Evolutionary conservation across 2,797 vertebrate species (phyloP), one percentile per base, ranked within the genome.

Genomic region (Sylvilagus floridanus): DNA sequence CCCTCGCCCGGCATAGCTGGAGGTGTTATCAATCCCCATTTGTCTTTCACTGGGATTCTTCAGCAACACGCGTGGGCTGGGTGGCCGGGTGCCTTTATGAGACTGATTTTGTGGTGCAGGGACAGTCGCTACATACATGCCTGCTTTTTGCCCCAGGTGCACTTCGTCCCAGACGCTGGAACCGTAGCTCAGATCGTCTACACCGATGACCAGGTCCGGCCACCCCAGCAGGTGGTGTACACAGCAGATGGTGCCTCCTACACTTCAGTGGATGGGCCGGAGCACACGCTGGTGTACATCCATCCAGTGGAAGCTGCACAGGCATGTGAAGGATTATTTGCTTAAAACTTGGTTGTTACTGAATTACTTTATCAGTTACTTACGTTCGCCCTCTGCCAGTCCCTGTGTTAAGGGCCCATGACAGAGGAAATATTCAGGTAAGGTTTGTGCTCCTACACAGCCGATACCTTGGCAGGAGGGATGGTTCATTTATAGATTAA

Each of bases 251-350:
- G 99, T 88, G 99, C 98, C 97, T 99, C 99, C 82, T 99, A 99
- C 96, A 99, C 99, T 1, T 99, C 99, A 0, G 99, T 99, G 88
- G 99, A 99, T 95, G 99, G 99, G 10, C 99, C 99, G 0, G 99
- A 99, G 97, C 99, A 99, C 97, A 99, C 99, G 0, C 98, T 99
- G 57, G 99, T 99, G 96, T 99, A 99, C 98, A 99, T 99, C 92
- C 99, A 99, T 94, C 99, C 99, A 0, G 99, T 99, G 95, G 99
- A 99, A 97, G 99, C 99, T 71, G 98, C 99, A 0, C 99, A 99
- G 99, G 99, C 99, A 98, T 62, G 98, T 97, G 84, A 90, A 93
- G 71, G 57, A 71, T 69, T 14, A 0, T 35, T 76, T 79, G 32
- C 52, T 66, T 88, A n/a, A 32, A 14, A 66, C 73, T 92, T 54